Base-by-base conservation (phyloP, 2,888 invertebrate species). In the Lobophora halterata region DNA sequence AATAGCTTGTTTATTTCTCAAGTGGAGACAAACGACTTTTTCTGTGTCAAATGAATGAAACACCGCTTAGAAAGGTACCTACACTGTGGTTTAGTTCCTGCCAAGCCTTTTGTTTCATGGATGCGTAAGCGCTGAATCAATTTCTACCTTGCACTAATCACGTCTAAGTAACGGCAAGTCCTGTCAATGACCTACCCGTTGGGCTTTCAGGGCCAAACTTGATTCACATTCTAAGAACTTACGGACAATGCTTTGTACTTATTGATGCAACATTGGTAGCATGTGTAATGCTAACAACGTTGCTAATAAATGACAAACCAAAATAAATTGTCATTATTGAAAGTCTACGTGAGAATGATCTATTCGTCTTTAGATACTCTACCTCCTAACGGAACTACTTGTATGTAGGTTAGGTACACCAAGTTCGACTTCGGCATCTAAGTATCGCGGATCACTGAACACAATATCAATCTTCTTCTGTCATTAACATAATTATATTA, bases 41-140 rank as follows among this genome's bases (percentile, higher is more conserved):
- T n/a, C n/a, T n/a, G n/a, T n/a, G n/a, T n/a, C n/a, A n/a, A 28
- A 18, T n/a, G n/a, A 18, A 16, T 16, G 6, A 16, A 13, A 14
- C 8, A 13, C 23, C 23, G 13, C 7, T 7, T 3, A 12, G 3
- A 24, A 12, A 8, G 11, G 8, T 5, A 26, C 5, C 5, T 2
- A 2, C 2, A 7, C 12, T 1, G 13, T 13, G 6, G 6, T n/a
- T 17, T 20, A 36, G 24, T 33, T 58, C 63, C 59, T 61, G 57
- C 50, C 44, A 41, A 36, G 47, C 43, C 58, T 49, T 59, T 43
- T 61, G 49, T 69, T 61, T 69, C 54, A 45, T 29, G 37, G 52
- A 41, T 67, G 61, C 52, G 67, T 68, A 66, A 65, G 56, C 47
- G 51, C 49, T 70, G 69, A 71, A 54, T 71, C 68, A 66, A 50